Percentiles rank a stretch among this genome's conserved stretches.
phyloP scores from a whole-genome alignment of 2,113 vertebrate genomes.

The Oenanthe oenanthe region DNA sequence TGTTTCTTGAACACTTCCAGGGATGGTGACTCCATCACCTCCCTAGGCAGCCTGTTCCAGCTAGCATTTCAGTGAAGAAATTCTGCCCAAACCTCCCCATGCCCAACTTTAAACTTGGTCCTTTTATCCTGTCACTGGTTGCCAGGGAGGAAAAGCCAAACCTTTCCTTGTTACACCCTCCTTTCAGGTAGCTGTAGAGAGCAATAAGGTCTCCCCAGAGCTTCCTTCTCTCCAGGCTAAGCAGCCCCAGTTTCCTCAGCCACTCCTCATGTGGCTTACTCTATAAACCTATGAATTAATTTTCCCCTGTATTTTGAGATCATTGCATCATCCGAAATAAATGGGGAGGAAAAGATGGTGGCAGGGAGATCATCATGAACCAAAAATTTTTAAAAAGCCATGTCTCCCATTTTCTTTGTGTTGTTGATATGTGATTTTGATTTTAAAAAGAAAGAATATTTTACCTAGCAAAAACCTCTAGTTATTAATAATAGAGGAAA shows the following conservation, averaged over 20 bases:
- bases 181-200: background rate
- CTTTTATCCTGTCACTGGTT: background rate
- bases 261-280: background rate
- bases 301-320: background rate
- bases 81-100: background rate
- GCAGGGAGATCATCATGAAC: background rate
- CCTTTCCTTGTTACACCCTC: background rate
- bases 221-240: background rate
- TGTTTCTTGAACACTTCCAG: background rate
- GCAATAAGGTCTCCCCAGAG: background rate
- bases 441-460: background rate
- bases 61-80: background rate
- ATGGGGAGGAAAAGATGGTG: fast-evolving
- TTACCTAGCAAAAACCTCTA: background rate
- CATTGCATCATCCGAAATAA: background rate
- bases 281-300: background rate
- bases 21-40: background rate
- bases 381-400: background rate
- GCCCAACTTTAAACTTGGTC: background rate
- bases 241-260: background rate
- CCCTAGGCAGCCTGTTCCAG: background rate
- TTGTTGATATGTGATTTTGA: background rate
- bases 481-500: background rate
- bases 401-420: background rate
- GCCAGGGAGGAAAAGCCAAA: background rate